Evolutionary conservation across 1,140 invertebrate genomes (phyloP), one percentile per base, ranked within the genome.

Genomic region (Sinella curviseta): DNA sequence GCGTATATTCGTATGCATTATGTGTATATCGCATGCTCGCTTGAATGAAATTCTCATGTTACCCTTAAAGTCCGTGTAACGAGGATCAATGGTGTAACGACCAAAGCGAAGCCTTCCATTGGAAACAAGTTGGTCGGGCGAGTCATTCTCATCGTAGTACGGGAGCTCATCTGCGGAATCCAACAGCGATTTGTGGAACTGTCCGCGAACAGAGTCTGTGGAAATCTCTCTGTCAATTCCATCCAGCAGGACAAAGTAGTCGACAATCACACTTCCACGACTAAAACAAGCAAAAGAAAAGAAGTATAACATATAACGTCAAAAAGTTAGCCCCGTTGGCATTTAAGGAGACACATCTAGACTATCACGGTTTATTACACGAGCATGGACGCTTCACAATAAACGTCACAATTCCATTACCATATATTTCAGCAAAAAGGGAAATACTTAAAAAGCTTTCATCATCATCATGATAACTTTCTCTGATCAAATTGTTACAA

Each of bases 41-140:
- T n/a, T n/a, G n/a, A n/a, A n/a, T n/a, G n/a, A n/a, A n/a, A n/a
- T n/a, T 60, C 4, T 60, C 57, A 60, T 24, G 88, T 86, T 87
- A 95, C 94, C 93, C 85, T 94, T 92, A 85, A 96, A 96, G 86
- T 95, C 94, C n/a, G 94, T 96, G 85, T 91, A 94, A 80, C 91
- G 91, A 0, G 94, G 93, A 88, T 96, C 94, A 78, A 96, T 91
- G 0, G 91, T 88, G 84, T 94, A 95, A 82, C 91, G 91, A 35
- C 94, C 94, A 78, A 96, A 90, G 85, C 91, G 90, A 79, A 92
- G 89, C 73, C 79, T 67, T 24, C 90, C 88, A 74, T 89, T 89
- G 65, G 88, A 88, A 77, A 88, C 87, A 84, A 88, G 88, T 35
- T 90, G 89, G 85, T 90, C 90, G 76, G 89, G 87, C 74, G 90